Conservation (phyloP, 2,113 vertebrate genomes). For the Lontra canadensis region DNA sequence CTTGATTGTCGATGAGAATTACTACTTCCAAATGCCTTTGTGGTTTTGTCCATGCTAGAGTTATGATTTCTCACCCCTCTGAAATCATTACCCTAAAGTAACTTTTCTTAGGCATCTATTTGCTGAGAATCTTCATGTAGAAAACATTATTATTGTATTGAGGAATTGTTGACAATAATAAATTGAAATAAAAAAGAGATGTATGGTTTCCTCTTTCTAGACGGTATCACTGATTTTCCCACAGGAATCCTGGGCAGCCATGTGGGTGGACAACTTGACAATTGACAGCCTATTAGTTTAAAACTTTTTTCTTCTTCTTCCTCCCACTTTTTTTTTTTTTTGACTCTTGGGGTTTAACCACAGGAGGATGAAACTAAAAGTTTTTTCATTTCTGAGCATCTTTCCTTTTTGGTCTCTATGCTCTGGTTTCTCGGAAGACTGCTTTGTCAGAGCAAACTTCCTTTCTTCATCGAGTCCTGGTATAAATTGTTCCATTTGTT, state of each 20-base stretch:
- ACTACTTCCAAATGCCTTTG: conserved; percentile 53
- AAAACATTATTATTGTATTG: conserved; percentile 66
- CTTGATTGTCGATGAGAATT: conserved; percentile 68
- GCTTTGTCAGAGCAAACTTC: neutral
- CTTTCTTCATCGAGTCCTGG: neutral
- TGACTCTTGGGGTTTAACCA: conserved; percentile 9
- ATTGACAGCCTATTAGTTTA: conserved; percentile 33
- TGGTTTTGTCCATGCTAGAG: conserved; percentile 45
- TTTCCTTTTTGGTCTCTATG: conserved; percentile 4
- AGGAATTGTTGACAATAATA: conserved; percentile 69
- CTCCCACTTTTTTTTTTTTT: neutral
- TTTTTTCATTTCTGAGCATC: conserved; percentile 29
- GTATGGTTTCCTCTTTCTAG: conserved; percentile 56
- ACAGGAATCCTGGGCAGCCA: conserved; percentile 31
- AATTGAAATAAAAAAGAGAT: conserved; percentile 70
- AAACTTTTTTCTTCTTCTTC: neutral
- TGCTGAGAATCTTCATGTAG: conserved; percentile 54
- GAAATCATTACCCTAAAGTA: conserved; percentile 52
- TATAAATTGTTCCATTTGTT: conserved; percentile 41
- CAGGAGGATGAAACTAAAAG: conserved; percentile 53
- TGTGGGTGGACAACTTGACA: conserved; percentile 34
- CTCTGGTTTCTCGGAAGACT: neutral
- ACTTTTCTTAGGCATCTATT: conserved; percentile 52
- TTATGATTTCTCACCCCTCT: conserved; percentile 1
- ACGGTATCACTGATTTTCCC: neutral